phyloP scores from a whole-genome alignment of 1,140 invertebrate genomes.

The Caerostris extrusa region DNA sequence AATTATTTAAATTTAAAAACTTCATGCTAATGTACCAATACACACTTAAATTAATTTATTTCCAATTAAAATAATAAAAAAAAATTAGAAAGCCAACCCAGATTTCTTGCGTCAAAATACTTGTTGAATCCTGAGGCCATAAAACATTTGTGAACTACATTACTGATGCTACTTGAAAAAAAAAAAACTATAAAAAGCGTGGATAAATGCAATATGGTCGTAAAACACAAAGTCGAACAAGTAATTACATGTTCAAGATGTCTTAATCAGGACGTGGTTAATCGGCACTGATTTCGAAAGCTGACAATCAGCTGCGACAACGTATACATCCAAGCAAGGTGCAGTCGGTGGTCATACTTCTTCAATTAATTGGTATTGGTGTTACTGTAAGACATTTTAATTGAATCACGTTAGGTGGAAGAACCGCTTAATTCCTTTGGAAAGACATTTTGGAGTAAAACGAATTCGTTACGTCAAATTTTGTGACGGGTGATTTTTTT shows the following conservation, averaged over 20 bases:
- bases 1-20: too few species aligned
- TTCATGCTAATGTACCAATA: too few species aligned
- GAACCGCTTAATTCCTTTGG: constrained; percentile 64
- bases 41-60: too few species aligned
- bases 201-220: neutral
- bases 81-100: too few species aligned
- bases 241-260: neutral
- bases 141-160: too few species aligned
- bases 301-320: neutral
- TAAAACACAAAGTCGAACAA: neutral
- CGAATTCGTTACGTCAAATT: constrained; percentile 17
- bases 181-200: neutral
- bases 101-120: too few species aligned
- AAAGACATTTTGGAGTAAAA: constrained; percentile 49
- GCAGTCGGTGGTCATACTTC: constrained; percentile 17
- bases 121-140: too few species aligned
- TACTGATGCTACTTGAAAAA: too few species aligned
- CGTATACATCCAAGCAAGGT: neutral
- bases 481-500: neutral
- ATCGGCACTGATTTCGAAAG: constrained; percentile 6
- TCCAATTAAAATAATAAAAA: too few species aligned
- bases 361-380: constrained; percentile 35
- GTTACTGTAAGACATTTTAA: neutral
- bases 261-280: constrained; percentile 21
- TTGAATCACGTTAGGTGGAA: constrained; percentile 37